phyloP scores from a whole-genome alignment of 64 coral and sea anemone genomes.

The Actinia tenebrosa region DNA sequence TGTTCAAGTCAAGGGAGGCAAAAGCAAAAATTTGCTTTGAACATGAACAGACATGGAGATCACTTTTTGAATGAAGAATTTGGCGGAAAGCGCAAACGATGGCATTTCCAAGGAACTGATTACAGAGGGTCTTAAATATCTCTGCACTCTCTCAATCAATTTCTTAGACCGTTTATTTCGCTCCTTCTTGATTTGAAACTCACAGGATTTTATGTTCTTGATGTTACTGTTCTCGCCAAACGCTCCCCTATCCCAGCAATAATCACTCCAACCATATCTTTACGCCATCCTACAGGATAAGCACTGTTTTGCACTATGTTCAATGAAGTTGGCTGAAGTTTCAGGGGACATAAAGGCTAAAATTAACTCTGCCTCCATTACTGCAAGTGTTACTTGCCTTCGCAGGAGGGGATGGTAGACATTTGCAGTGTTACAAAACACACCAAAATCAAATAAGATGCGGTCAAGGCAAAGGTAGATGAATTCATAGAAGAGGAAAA shows the following conservation, averaged over 20 bases:
- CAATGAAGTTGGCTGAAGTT: slow-evolving; percentile 50
- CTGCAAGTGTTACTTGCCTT: too few species aligned
- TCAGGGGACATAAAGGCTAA: background rate
- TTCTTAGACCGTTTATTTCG: too few species aligned
- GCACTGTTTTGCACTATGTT: slow-evolving; percentile 50
- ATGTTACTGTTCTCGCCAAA: too few species aligned
- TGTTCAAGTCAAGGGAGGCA: slow-evolving; percentile 24
- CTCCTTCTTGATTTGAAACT: too few species aligned
- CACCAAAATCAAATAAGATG: slow-evolving; percentile 7
- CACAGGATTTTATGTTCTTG: too few species aligned
- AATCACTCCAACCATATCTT: too few species aligned
- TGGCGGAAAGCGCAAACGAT: slow-evolving; percentile 17
- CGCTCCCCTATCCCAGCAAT: too few species aligned
- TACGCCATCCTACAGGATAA: background rate
- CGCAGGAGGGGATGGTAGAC: slow-evolving; percentile 23
- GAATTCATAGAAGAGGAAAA: slow-evolving; percentile 14
- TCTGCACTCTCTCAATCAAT: too few species aligned
- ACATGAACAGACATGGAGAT: slow-evolving; percentile 41
- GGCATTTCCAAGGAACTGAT: too few species aligned
- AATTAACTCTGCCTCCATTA: background rate
- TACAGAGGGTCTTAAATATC: too few species aligned
- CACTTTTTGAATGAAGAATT: too few species aligned
- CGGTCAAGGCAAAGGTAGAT: slow-evolving; percentile 13
- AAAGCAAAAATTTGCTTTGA: slow-evolving; percentile 26
- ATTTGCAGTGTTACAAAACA: background rate